phyloP scores from a whole-genome alignment of 1,140 invertebrate genomes.

The Bathynomus jamesi region DNA sequence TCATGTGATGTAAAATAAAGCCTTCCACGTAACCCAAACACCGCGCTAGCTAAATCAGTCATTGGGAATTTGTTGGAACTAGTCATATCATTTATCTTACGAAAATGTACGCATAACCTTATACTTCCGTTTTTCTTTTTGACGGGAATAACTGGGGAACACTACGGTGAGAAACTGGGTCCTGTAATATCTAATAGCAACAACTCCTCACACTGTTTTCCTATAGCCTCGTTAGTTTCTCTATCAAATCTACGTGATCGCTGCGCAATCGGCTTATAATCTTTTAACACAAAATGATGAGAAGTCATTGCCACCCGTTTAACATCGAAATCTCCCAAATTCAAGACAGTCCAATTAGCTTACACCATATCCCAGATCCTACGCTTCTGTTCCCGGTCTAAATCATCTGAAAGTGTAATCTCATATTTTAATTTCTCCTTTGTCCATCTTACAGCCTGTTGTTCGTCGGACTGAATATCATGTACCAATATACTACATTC shows the following conservation, averaged over 20 bases:
- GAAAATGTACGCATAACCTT: background rate
- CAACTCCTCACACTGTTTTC: background rate
- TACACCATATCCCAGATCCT: background rate
- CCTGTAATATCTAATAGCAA: background rate
- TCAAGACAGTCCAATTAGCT: background rate
- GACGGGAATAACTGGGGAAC: background rate
- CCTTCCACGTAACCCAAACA: background rate
- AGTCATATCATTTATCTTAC: background rate
- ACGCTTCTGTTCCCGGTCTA: background rate
- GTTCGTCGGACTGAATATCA: no score
- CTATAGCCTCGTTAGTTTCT: constrained; percentile 29
- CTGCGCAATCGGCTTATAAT: constrained; percentile 8
- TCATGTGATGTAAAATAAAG: background rate
- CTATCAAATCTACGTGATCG: background rate
- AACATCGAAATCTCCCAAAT: background rate
- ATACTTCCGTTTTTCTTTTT: background rate
- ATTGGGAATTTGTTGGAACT: background rate
- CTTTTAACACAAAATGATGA: constrained; percentile 14
- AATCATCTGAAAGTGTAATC: no score
- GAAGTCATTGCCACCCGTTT: constrained; percentile 39
- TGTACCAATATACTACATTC: no score
- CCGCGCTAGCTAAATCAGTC: background rate
- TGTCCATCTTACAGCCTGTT: no score
- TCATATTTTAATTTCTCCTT: no score
- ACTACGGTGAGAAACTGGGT: background rate